phyloP scores from a whole-genome alignment of 30 jellyfish, hydroid and myxozoan species.

The Aurelia coerulea region DNA sequence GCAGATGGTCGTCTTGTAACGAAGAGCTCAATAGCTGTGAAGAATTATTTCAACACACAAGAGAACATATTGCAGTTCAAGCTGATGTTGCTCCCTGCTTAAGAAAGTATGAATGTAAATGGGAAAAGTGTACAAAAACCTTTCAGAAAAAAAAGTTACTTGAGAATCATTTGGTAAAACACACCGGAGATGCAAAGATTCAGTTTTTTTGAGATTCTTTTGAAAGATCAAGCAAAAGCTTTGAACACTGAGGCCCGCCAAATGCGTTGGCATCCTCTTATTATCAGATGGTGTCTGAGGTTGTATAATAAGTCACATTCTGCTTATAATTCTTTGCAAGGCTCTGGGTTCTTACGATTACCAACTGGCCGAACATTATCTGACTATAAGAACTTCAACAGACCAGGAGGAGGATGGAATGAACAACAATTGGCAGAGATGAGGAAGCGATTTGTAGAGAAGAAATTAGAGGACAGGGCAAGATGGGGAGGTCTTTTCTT shows the following conservation, averaged over 20 bases:
- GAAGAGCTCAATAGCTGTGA: background rate
- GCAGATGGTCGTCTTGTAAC: background rate
- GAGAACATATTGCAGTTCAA: background rate
- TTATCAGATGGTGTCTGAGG: conserved; percentile 10
- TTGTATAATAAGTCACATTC: conserved; percentile 16
- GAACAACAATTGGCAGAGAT: background rate
- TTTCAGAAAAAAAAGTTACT: conserved; percentile 9
- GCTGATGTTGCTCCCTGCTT: background rate
- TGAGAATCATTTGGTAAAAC: background rate
- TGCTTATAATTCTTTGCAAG: background rate
- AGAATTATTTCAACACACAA: background rate
- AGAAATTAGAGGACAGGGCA: background rate
- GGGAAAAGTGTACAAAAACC: background rate
- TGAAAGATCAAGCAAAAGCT: conserved; percentile 30
- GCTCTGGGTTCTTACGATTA: background rate
- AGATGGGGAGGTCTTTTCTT: background rate
- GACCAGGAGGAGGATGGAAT: background rate
- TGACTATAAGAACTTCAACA: conserved; percentile 10
- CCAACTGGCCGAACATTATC: conserved; percentile 23
- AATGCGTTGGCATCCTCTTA: conserved; percentile 26
- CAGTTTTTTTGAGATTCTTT: conserved; percentile 5
- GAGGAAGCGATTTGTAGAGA: background rate
- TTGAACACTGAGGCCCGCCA: background rate
- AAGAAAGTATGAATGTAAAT: background rate
- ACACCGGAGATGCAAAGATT: background rate